A percentile compares a stretch with the other conserved stretches of the same genome.
phyloP scores from a whole-genome alignment of 2,888 invertebrate genomes.

The Eustalomyia histrio region DNA sequence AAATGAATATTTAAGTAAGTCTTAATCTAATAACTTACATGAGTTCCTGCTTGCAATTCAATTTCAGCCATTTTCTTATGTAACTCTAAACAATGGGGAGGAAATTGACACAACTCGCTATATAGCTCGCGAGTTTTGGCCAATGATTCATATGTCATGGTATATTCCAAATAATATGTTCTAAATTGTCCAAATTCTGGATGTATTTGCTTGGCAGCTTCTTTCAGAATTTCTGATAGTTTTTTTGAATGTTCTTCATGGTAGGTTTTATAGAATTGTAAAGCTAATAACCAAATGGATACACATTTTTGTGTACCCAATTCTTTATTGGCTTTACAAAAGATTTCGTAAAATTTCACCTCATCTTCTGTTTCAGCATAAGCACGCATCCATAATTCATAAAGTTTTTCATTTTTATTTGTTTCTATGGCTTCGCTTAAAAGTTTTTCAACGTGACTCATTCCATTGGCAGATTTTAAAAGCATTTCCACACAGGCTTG shows the following conservation, averaged over 20 bases:
- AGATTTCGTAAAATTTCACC: slow-evolving; percentile 78
- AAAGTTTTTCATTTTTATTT: slow-evolving; percentile 78
- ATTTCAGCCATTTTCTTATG: slow-evolving; percentile 83
- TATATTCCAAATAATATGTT: slow-evolving; percentile 72
- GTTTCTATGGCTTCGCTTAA: slow-evolving; percentile 79
- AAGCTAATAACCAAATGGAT: slow-evolving; percentile 73
- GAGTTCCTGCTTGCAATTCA: slow-evolving; percentile 74
- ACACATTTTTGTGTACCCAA: slow-evolving; percentile 68
- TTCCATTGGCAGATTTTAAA: slow-evolving; percentile 69
- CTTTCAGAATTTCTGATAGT: slow-evolving; percentile 71
- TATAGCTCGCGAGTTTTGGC: slow-evolving; percentile 83
- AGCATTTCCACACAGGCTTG: slow-evolving; percentile 78
- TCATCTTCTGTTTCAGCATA: slow-evolving; percentile 78
- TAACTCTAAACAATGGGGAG: slow-evolving; percentile 83
- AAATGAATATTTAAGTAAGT: not conserved
- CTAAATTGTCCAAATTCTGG: slow-evolving; percentile 73
- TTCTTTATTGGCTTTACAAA: slow-evolving; percentile 74
- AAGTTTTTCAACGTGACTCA: slow-evolving; percentile 68
- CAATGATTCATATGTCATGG: slow-evolving; percentile 73
- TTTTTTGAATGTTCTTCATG: slow-evolving; percentile 70
- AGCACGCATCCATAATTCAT: slow-evolving; percentile 81
- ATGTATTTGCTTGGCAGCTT: slow-evolving; percentile 70
- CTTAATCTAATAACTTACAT: slow-evolving; percentile 40
- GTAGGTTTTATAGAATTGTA: slow-evolving; percentile 73
- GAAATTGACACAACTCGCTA: slow-evolving; percentile 81